Evolutionary conservation across 2,797 vertebrate genomes (phyloP).

Genomic region (Apogon talboti): DNA sequence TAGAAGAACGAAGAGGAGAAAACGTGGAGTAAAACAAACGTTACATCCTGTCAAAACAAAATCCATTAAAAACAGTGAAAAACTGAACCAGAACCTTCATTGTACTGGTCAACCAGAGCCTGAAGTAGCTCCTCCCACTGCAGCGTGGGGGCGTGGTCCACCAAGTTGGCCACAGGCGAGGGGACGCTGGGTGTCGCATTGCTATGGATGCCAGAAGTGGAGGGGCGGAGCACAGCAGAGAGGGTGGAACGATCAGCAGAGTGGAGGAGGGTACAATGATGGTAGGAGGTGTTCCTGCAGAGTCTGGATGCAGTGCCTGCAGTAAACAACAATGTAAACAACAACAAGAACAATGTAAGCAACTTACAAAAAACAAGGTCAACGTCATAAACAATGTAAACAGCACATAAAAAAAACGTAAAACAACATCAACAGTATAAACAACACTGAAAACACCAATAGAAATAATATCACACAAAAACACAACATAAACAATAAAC

Average conservation of each 20-base stretch:
- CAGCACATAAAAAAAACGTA: no score
- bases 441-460: no score
- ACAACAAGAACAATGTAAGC: background rate
- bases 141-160: slow-evolving; percentile 87
- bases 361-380: background rate
- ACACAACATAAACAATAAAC: no score
- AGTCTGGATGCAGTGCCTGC: slow-evolving; percentile 92
- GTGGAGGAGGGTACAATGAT: slow-evolving; percentile 94
- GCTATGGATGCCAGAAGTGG: slow-evolving; percentile 87
- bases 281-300: slow-evolving; percentile 90
- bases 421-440: background rate
- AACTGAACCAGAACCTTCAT: slow-evolving; percentile 53
- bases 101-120: slow-evolving; percentile 86
- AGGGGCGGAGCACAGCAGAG: slow-evolving; percentile 84
- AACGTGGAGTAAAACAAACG: background rate
- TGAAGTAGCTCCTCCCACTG: slow-evolving; percentile 84
- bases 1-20: background rate
- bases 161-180: slow-evolving; percentile 88
- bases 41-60: background rate
- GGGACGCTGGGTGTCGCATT: slow-evolving; percentile 93
- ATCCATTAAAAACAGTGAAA: background rate
- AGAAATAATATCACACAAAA: no score
- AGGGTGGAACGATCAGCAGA: slow-evolving; percentile 82
- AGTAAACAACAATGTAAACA: background rate
- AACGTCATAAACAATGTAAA: no score